Evolutionary conservation across 2,113 vertebrate genomes (phyloP).

Genomic region (Eolophus roseicapilla): DNA sequence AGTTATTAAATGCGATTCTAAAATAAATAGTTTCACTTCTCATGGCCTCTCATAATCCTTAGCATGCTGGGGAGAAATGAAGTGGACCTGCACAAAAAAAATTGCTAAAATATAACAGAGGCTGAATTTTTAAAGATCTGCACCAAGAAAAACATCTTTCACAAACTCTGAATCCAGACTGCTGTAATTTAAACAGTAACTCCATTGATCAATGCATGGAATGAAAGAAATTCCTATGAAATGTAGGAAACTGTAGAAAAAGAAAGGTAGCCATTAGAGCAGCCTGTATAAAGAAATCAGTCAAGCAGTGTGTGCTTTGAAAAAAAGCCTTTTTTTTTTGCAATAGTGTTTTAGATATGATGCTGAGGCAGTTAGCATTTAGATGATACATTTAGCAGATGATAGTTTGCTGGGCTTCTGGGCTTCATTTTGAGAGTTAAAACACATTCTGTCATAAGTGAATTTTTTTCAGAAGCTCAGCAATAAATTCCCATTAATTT

Average conservation of each 20-base stretch:
- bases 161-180: not conserved
- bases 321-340: not conserved
- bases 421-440: not conserved
- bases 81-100: not conserved
- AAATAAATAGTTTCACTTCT: not conserved
- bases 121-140: not conserved
- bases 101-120: not conserved
- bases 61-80: not conserved
- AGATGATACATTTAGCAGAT: not conserved
- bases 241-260: constrained; percentile 62
- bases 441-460: not conserved
- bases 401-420: not conserved
- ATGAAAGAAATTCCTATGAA: constrained; percentile 63
- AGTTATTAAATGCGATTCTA: not conserved
- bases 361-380: not conserved
- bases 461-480: not conserved
- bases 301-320: constrained; percentile 11
- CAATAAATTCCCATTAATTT: not conserved
- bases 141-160: constrained; percentile 36
- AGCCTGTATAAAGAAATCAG: constrained; percentile 45
- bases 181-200: constrained; percentile 63
- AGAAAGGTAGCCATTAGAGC: constrained; percentile 33
- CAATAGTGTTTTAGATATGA: not conserved
- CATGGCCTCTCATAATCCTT: not conserved
- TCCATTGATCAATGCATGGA: constrained; percentile 61